These are phyloP conservation scores for Mizuhopecten yessoensis DNA, from an alignment of 1,140 invertebrate genomes.

Conservation along the genomic window DNA sequence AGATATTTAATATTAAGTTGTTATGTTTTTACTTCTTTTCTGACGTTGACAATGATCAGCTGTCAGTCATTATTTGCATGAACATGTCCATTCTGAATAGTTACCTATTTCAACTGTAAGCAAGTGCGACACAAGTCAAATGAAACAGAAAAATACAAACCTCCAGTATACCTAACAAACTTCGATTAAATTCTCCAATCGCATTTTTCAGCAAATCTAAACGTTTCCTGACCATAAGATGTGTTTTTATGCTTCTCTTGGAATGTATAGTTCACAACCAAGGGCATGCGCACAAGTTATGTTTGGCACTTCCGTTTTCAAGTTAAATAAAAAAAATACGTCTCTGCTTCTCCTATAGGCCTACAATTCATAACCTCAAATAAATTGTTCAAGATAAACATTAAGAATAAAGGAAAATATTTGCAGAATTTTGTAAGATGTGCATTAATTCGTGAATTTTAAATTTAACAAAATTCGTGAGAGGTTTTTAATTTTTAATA, in stretches of 20 bases:
- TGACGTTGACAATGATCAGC: background rate
- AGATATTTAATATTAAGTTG: too few species aligned
- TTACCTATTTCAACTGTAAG: background rate
- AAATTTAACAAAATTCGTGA: too few species aligned
- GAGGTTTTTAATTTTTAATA: background rate
- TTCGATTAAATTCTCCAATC: background rate
- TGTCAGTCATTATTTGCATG: background rate
- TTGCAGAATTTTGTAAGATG: too few species aligned
- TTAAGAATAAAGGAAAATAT: background rate
- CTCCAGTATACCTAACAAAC: background rate
- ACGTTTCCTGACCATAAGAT: background rate
- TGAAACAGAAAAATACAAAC: background rate
- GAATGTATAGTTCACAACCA: conserved; percentile 33
- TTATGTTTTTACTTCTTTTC: background rate
- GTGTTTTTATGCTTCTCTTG: background rate
- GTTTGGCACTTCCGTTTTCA: background rate
- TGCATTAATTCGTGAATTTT: too few species aligned
- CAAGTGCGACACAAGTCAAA: background rate
- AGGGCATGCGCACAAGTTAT: background rate
- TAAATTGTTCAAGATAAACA: background rate
- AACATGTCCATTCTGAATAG: background rate
- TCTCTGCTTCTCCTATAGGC: background rate
- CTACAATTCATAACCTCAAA: background rate
- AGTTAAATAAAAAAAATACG: too few species aligned
- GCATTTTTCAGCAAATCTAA: background rate